Base-by-base conservation (phyloP, 2,797 vertebrate genomes). In the Manis javanica region DNA sequence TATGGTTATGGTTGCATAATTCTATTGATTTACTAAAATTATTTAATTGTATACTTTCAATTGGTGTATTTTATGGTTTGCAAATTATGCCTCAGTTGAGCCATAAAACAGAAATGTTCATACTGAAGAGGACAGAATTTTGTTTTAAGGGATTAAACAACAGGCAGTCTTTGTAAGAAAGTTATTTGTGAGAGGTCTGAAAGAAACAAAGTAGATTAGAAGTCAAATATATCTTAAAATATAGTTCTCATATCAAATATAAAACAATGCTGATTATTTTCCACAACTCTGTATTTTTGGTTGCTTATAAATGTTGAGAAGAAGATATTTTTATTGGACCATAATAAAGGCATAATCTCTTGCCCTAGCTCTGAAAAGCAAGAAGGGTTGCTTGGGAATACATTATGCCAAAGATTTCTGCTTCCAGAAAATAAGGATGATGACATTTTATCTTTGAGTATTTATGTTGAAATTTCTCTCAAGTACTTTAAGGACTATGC, bases 401-500 rank as follows among this genome's bases (percentile, higher is more conserved):
- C 31, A 96, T 96, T 95, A 96, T 94, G 75, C n/a, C 16, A 87
- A 93, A 78, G 12, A 75, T 87, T 91, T 81, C 23, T 31, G 93
- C 87, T 95, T 97, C 39, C 64, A 81, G 95, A 87, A 97, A 97
- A 90, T 93, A 97, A 93, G 12, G 21, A 95, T 39, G 57, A 63
- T 95, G 93, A 90, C 87, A 94, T 96, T 96, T 90, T 83, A 75
- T 95, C 71, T 95, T 88, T 97, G 93, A 94, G 95, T 96, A 95
- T 96, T 96, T 97, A 96, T 94, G 39, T 72, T 77, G 39, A 93
- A 90, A 88, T 87, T 37, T 53, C 34, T 79, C 92, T 77, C n/a
- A 87, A 77, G 46, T 90, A 59, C 87, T 96, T 90, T 95, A 79
- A 91, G 61, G 51, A 84, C 81, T 55, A 23, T 63, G 77, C 31